A percentile compares a stretch with the other conserved stretches of the same genome.
phyloP scores from a whole-genome alignment of 2,888 invertebrate genomes.

The Tenthredo distinguenda region DNA sequence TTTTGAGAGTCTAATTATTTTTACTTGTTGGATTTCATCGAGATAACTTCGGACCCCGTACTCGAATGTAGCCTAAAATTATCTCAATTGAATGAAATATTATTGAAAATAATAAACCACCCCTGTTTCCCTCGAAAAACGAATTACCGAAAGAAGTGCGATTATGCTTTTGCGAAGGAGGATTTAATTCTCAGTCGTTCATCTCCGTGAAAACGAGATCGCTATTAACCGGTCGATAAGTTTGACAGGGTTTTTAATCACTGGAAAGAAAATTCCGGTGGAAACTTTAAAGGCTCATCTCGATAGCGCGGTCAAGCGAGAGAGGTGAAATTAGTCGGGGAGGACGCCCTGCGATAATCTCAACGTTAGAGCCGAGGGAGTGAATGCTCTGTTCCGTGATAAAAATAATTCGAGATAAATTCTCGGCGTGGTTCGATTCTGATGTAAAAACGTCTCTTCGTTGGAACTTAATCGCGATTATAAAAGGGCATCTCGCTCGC shows the following conservation, averaged over 20 bases:
- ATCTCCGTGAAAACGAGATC: slow-evolving; percentile 24
- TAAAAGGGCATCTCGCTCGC: neutral
- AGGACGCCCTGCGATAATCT: slow-evolving; percentile 30
- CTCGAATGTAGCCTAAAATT: neutral
- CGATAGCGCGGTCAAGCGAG: slow-evolving; percentile 43
- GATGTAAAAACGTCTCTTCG: slow-evolving; percentile 12
- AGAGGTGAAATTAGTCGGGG: slow-evolving; percentile 32
- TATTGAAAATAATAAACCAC: neutral
- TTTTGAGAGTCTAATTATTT: no score
- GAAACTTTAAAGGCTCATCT: slow-evolving; percentile 34
- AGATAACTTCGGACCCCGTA: neutral
- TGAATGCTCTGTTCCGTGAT: slow-evolving; percentile 3
- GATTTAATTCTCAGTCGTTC: neutral
- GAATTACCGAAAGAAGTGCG: neutral
- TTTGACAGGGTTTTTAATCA: slow-evolving; percentile 46
- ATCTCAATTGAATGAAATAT: neutral
- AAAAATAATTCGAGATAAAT: slow-evolving; percentile 44
- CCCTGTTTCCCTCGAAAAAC: neutral
- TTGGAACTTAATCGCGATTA: slow-evolving; percentile 1
- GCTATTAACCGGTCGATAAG: slow-evolving; percentile 37
- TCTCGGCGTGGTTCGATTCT: neutral
- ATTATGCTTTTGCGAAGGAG: neutral
- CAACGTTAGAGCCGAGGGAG: neutral
- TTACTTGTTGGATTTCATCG: neutral
- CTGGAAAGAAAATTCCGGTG: neutral